Conservation (phyloP, 1,140 invertebrate species). For the Metopolophium dirhodum region DNA sequence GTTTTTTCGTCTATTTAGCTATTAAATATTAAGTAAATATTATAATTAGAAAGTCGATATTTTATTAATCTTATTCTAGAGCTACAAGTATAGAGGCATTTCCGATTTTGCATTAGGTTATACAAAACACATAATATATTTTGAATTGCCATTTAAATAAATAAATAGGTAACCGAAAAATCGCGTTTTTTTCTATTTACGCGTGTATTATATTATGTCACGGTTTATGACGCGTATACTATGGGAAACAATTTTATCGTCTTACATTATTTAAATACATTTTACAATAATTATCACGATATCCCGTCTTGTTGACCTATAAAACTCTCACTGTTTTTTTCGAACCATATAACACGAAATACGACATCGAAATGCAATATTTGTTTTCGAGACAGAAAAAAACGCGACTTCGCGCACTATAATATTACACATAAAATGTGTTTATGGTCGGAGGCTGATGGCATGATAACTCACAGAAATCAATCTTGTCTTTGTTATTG, state of each 20-base stretch:
- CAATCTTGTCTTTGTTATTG: background rate
- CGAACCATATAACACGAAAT: background rate
- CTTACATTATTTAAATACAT: background rate
- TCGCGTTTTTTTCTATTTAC: background rate
- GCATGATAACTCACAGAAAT: background rate
- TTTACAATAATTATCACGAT: background rate
- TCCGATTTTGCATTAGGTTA: background rate
- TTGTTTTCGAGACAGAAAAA: background rate
- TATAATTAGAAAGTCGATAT: background rate
- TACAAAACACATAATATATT: background rate
- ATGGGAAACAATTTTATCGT: too few relatives aligned
- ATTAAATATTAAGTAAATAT: background rate
- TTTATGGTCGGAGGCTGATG: background rate
- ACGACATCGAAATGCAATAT: background rate
- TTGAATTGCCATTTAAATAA: background rate
- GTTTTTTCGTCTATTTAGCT: background rate
- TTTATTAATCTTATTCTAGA: background rate
- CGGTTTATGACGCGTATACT: too few relatives aligned
- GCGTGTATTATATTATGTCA: too few relatives aligned
- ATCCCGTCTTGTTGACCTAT: background rate
- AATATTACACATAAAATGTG: background rate
- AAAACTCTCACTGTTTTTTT: background rate
- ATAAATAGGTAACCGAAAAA: background rate
- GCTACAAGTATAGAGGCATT: background rate
- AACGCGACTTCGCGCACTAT: background rate